Evolutionary conservation across 2,888 invertebrate genomes (phyloP), one percentile per base, ranked within the genome.

Genomic region (Ichneumoninae sp.): DNA sequence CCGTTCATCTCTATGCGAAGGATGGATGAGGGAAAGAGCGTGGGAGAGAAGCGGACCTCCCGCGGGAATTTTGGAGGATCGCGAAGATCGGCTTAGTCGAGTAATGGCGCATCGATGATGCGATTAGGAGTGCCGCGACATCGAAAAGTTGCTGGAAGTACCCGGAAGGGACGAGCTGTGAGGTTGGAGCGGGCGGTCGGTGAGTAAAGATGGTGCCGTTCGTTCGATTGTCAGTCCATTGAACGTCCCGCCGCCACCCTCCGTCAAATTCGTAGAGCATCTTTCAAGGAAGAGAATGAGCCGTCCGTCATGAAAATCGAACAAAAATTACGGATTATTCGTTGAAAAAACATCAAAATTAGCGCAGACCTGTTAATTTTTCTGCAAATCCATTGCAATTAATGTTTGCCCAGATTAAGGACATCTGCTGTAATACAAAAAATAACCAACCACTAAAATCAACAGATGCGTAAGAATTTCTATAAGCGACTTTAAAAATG

Each of bases 51-150:
- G 36, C 62, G 30, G 70, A 54, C 0, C 3, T 26, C 26, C 26
- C 26, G 26, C 3, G 26, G 26, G 26, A 26, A 2, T 26, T 26
- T 26, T 36, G 74, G 47, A 62, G 65, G 62, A 62, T 65, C 62
- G 44, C 19, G 8, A 50, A 50, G 60, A 26, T 50, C 62, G 47
- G 74, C 74, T 74, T 74, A 74, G 74, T 65, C 33, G 50, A 74
- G 50, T 65, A 74, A 74, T 74, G 74, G 74, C 50, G 62, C 74
- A 74, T 74, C 74, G 60, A 74, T 74, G 74, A 74, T 74, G 74
- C 74, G 74, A 74, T 80, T 72, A 80, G 65, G 50, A 33, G 36
- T 52, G 52, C 10, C 72, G 72, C 62, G 66, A 80, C 74, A 62
- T n/a, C 44, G 62, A 62, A 74, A 74, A 74, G 65, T 74, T 74